Conservation (phyloP, 1,140 invertebrate genomes). For the Telenomus remus region DNA sequence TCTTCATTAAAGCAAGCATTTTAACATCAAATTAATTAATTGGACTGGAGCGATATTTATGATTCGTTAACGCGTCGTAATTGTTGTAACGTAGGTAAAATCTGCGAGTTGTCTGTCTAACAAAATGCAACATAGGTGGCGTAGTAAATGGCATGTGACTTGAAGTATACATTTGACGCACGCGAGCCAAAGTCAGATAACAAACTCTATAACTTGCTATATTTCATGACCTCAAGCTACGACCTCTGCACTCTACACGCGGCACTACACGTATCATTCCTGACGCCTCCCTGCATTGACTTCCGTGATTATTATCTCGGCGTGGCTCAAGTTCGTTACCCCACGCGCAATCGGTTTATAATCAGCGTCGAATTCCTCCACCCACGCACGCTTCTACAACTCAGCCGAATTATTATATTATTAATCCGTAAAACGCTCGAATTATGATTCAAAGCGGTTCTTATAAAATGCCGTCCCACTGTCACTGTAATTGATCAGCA, state of each 20-base stretch:
- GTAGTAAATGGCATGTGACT: conserved; percentile 62
- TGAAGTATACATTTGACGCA: conserved; percentile 71
- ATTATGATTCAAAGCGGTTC: background rate
- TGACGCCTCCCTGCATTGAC: conserved; percentile 35
- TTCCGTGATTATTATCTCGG: conserved; percentile 47
- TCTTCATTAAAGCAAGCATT: background rate
- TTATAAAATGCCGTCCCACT: no score
- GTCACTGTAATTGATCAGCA: conserved; percentile 27
- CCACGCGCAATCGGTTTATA: conserved; percentile 36
- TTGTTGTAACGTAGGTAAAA: conserved; percentile 18
- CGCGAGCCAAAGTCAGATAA: conserved; percentile 63
- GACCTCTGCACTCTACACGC: conserved; percentile 50
- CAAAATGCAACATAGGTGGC: conserved; percentile 49
- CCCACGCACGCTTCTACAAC: background rate
- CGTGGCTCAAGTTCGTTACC: conserved; percentile 33
- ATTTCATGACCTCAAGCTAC: conserved; percentile 53
- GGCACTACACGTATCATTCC: conserved; percentile 54
- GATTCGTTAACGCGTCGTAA: conserved; percentile 40
- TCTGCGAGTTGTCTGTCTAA: conserved; percentile 48
- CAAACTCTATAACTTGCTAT: conserved; percentile 48
- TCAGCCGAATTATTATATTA: background rate
- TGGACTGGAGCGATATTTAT: conserved; percentile 45
- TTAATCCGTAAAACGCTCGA: background rate
- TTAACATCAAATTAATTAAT: conserved; percentile 23
- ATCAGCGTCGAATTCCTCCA: conserved; percentile 29